Evolutionary conservation across 2,113 vertebrate species (phyloP).

Genomic region (Gallinago jamesoni): DNA sequence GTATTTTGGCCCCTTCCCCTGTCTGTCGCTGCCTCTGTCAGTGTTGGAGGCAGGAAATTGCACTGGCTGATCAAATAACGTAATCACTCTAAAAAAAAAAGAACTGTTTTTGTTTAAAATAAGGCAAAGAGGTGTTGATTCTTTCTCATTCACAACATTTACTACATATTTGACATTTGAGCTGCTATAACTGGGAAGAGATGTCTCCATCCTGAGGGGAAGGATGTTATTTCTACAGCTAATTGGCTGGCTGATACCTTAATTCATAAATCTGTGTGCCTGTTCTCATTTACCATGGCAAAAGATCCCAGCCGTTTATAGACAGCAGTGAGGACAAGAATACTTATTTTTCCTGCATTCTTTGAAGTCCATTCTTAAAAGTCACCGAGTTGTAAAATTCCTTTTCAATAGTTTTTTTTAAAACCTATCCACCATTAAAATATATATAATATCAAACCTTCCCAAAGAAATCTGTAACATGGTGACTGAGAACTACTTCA

Average conservation of each 20-base stretch:
- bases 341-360: slow-evolving; percentile 35
- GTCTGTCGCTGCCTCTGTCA: not conserved
- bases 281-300: slow-evolving; percentile 68
- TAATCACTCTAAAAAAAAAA: not conserved
- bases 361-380: slow-evolving; percentile 56
- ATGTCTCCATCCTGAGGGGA: slow-evolving; percentile 73
- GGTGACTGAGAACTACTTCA: slow-evolving; percentile 4
- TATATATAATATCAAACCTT: not conserved
- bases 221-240: slow-evolving; percentile 72
- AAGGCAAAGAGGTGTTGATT: slow-evolving; percentile 54
- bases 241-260: slow-evolving; percentile 77
- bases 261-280: slow-evolving; percentile 55
- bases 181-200: slow-evolving; percentile 67
- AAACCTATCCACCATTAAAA: not conserved
- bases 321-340: slow-evolving; percentile 12
- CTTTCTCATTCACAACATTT: slow-evolving; percentile 68
- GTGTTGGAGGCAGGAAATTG: not conserved
- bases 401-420: not conserved
- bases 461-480: not conserved
- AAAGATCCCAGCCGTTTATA: slow-evolving; percentile 64
- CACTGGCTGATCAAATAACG: not conserved
- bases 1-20: not conserved
- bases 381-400: slow-evolving; percentile 10
- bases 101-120: not conserved
- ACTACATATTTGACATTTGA: slow-evolving; percentile 79